These are phyloP conservation scores for Aspidiotus rigidus DNA, from an alignment of 2,888 invertebrate genomes.

Conservation along the genomic window DNA sequence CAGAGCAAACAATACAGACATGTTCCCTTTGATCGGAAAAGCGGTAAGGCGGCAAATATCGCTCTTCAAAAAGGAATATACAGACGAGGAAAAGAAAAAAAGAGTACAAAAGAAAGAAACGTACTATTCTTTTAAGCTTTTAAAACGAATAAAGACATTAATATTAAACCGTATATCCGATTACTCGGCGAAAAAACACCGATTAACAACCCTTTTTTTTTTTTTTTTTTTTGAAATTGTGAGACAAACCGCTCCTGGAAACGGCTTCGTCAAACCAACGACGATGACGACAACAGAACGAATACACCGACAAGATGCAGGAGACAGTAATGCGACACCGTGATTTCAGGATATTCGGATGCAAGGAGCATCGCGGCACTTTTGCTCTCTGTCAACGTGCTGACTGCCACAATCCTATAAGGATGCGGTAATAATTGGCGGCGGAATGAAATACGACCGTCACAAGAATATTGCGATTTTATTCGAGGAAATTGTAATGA, in stretches of 20 bases:
- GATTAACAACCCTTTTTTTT: constrained; percentile 28
- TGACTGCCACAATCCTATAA: too few species aligned
- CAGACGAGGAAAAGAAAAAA: too few species aligned
- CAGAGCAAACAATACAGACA: too few species aligned
- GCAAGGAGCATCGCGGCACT: neutral
- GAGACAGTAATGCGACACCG: constrained; percentile 27
- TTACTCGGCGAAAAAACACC: constrained; percentile 20
- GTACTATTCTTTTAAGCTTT: too few species aligned
- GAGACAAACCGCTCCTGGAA: constrained; percentile 25
- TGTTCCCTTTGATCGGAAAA: too few species aligned
- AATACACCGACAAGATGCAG: constrained; percentile 14
- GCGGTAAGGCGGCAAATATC: too few species aligned
- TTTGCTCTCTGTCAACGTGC: too few species aligned
- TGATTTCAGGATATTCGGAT: neutral
- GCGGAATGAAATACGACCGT: constrained; percentile 1
- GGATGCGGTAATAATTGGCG: neutral
- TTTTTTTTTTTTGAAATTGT: constrained; percentile 8
- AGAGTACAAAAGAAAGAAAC: too few species aligned
- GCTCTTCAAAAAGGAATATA: too few species aligned
- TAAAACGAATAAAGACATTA: constrained; percentile 26
- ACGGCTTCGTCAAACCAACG: too few species aligned
- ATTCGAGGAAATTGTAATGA: too few species aligned
- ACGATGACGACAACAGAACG: constrained; percentile 8
- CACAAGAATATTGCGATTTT: neutral
- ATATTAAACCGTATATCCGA: constrained; percentile 32